Base-by-base conservation (phyloP, 2,888 invertebrate species). In the Laothoe populi region DNA sequence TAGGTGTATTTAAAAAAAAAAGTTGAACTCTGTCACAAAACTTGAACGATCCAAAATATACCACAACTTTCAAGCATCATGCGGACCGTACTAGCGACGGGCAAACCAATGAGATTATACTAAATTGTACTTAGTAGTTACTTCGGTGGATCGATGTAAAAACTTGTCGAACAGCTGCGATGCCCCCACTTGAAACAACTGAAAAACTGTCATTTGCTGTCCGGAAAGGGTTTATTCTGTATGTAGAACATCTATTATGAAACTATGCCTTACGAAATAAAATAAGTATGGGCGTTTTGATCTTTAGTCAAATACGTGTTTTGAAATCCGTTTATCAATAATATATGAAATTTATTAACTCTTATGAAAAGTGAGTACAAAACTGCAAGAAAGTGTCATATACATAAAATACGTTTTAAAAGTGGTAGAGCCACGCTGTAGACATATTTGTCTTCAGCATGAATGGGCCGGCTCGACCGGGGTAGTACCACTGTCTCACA, bases 61-160 rank as follows among this genome's bases (percentile, higher is more conserved):
- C 16, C 24, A 8, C 5, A 44, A 16, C 2, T 44, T 35, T 16
- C 19, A 24, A 24, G 24, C 23, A 13, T 8, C 38, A 64, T 68
- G 42, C 59, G 61, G 65, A 62, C 62, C 45, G 45, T 5, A 44
- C 59, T 63, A 60, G 66, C 65, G 60, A 45, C 64, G 60, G 64
- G 69, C 44, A 31, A 53, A 31, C 70, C 65, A 65, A 68, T 68
- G 70, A 67, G 66, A 70, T 73, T 69, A 72, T 62, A 67, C 69
- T 70, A 70, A 69, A 70, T 70, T 63, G 66, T 70, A 64, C 64
- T 69, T 64, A 69, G 63, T 61, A 66, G 62, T 63, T 42, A 60
- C 59, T 64, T 59, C 21, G 60, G 35, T 40, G 24, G 38, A 38
- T 45, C 42, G 24, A 46, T 62, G 49, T 64, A 62, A 65, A 66